phyloP scores from a whole-genome alignment of 2,888 invertebrate genomes.

The Sminthurides aquaticus region DNA sequence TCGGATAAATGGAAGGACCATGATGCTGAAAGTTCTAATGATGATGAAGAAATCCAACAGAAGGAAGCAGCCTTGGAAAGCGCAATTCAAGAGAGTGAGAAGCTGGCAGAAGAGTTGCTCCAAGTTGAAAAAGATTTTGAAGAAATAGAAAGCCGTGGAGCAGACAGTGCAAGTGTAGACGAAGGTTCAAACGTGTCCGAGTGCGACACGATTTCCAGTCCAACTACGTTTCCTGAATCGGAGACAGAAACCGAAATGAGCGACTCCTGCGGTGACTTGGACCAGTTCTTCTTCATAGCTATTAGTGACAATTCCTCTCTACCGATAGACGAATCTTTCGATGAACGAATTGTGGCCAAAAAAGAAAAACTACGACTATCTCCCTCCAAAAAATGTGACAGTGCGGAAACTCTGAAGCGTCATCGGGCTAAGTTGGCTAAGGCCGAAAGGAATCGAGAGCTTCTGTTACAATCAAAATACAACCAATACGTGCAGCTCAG shows the following conservation, averaged over 20 bases:
- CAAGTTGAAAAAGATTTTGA: constrained; percentile 48
- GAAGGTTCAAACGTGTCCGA: constrained; percentile 26
- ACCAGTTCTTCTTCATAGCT: constrained; percentile 39
- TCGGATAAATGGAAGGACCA: constrained; percentile 20
- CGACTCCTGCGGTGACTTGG: constrained; percentile 59
- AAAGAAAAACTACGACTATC: constrained; percentile 38
- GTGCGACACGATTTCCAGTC: constrained; percentile 30
- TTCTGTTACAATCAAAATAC: constrained; percentile 59
- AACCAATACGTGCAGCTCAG: constrained; percentile 41
- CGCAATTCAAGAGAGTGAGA: constrained; percentile 54
- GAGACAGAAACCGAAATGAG: constrained; percentile 60
- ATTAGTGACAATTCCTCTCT: constrained; percentile 27
- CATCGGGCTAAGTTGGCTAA: constrained; percentile 86
- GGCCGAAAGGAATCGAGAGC: constrained; percentile 77
- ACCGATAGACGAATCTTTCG: constrained; percentile 5
- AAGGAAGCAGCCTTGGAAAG: constrained; percentile 51
- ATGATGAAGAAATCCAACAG: constrained; percentile 54
- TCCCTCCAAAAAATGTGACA: constrained; percentile 43
- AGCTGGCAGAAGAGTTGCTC: constrained; percentile 55
- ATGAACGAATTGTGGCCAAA: constrained; percentile 33
- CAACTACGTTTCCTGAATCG: constrained; percentile 47
- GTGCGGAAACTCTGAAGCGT: constrained; percentile 58
- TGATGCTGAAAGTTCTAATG: constrained; percentile 22
- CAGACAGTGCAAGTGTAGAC: constrained; percentile 21
- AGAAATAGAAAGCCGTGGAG: constrained; percentile 31